Evolutionary conservation across 1,140 invertebrate genomes (phyloP), one percentile per base, ranked within the genome.

Genomic region (Lepidurus apus): DNA sequence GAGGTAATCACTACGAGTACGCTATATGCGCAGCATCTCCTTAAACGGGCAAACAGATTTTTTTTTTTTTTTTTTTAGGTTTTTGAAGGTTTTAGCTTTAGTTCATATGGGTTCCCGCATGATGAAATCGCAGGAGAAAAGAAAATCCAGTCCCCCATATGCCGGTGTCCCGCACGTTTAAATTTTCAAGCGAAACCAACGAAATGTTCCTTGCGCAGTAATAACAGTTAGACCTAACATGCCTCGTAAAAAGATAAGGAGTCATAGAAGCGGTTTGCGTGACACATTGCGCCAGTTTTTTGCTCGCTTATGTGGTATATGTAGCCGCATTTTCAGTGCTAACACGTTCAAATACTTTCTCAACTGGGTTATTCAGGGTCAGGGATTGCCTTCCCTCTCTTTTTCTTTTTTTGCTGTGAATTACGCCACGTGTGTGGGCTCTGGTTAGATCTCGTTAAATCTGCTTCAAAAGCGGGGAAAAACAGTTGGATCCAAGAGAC

Each of bases 341-440:
- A 65, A 65, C 53, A 65, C 53, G 53, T 65, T 65, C 53, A 65
- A 65, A 34, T 34, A 34, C 34, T 34, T 34, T 4, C n/a, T 21
- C 4, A 21, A 13, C 17, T 21, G 53, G 53, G 53, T 21, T 21
- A 65, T 65, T 65, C 53, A 65, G 53, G 53, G 53, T 65, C 53
- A 65, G 21, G 53, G 8, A 21, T 65, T 65, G 8, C 53, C 53
- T 1, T 21, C 53, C n/a, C n/a, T n/a, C n/a, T n/a, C n/a, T n/a
- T n/a, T n/a, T n/a, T n/a, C n/a, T n/a, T n/a, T n/a, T n/a, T n/a
- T n/a, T 21, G 17, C 13, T 65, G 7, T 65, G 6, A 65, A n/a
- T 65, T 9, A 21, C 53, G 53, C 53, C 53, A 65, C n/a, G 53
- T 65, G 53, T 65, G 53, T 65, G 53, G 53, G 53, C 53, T 65